Conservation (phyloP, 2,888 invertebrate genomes). For the Dascillus cervinus region DNA sequence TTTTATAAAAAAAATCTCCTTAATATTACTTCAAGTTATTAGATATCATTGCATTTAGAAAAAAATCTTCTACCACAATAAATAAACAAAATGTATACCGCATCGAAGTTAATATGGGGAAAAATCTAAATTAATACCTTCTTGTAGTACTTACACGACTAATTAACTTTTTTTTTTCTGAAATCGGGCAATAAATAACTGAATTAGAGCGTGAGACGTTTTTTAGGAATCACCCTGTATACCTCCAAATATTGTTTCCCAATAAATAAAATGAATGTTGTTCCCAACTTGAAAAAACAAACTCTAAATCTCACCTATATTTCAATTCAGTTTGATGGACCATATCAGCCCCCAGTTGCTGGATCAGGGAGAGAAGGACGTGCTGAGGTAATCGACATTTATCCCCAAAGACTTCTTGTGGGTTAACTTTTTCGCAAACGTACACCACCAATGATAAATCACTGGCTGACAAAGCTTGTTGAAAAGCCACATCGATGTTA, state of each 20-base stretch:
- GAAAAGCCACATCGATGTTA: conserved; percentile 82
- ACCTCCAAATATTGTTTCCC: background rate
- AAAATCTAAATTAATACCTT: no score
- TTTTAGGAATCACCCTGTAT: no score
- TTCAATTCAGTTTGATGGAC: conserved; percentile 75
- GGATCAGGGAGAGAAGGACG: conserved; percentile 85
- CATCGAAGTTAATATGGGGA: no score
- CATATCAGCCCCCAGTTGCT: conserved; percentile 89
- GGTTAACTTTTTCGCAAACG: conserved; percentile 79
- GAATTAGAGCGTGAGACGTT: no score
- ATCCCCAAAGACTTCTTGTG: conserved; percentile 64
- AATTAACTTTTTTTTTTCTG: no score
- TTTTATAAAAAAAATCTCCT: no score
- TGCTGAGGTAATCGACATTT: conserved; percentile 77
- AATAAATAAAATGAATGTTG: background rate
- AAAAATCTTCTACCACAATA: no score
- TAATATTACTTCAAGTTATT: no score
- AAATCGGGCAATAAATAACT: no score
- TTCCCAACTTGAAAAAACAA: conserved; percentile 1
- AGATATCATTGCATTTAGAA: no score
- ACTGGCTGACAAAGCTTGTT: conserved; percentile 81
- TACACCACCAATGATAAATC: conserved; percentile 82
- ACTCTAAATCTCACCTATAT: conserved; percentile 54
- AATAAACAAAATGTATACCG: no score
- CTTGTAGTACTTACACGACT: no score